Conservation (phyloP, 2,113 vertebrate species). For the Candoia aspera region DNA sequence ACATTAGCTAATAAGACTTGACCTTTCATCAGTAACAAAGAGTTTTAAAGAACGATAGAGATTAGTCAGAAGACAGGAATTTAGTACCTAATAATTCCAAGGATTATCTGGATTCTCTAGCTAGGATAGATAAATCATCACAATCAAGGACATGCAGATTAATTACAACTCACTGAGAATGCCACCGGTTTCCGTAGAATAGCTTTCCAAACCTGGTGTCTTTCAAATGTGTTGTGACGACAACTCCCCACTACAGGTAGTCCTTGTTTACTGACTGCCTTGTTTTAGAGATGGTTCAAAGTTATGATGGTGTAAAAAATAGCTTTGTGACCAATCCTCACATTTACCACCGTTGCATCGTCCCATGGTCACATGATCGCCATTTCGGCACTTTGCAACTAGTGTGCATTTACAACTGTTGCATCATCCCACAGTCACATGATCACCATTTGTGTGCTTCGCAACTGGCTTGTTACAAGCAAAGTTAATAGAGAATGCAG, state of each 20-base stretch:
- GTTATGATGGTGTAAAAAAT: background rate
- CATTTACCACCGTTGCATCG: background rate
- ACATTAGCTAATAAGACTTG: conserved; percentile 35
- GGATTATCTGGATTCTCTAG: conserved; percentile 29
- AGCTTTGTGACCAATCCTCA: background rate
- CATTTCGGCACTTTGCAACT: background rate
- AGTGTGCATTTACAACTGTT: background rate
- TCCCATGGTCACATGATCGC: background rate
- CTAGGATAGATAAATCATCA: conserved; percentile 18
- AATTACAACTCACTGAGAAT: conserved; percentile 3
- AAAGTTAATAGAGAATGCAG: background rate
- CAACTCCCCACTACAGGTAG: background rate
- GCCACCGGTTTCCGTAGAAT: background rate
- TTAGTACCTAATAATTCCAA: conserved; percentile 41
- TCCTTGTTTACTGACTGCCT: background rate
- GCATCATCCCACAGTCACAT: background rate
- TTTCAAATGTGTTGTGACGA: background rate
- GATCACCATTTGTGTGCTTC: background rate
- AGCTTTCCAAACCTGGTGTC: background rate
- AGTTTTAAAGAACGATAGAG: conserved; percentile 46
- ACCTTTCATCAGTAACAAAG: conserved; percentile 41
- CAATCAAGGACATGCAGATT: conserved; percentile 22
- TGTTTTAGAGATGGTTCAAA: background rate
- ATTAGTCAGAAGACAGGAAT: conserved; percentile 31
- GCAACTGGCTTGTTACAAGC: background rate